Base-by-base conservation (phyloP, 2,797 vertebrate species). In the Sardinella longiceps region DNA sequence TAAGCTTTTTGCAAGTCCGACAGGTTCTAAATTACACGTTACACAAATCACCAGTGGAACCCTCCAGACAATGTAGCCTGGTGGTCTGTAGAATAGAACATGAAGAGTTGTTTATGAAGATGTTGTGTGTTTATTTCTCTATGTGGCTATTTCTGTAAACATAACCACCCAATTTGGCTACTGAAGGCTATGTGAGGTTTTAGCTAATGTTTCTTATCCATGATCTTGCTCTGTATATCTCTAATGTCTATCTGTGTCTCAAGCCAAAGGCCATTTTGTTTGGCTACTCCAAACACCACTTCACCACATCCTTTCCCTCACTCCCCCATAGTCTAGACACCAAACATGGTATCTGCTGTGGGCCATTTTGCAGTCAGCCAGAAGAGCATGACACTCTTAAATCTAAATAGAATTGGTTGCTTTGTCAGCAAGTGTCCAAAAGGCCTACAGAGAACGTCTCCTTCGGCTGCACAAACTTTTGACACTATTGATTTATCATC, bases 211-310 rank as follows among this genome's bases (percentile, higher is more conserved):
- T 30, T 30, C 14, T 70, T 70, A 45, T 45, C 6, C 30, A 23
- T 45, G 2, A 28, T 85, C 60, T 81, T 50, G 23, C 56, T 84
- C 46, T 51, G 85, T 84, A 51, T 77, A 70, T 74, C 81, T 83
- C 83, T 86, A 7, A 33, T 15, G 37, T 37, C 39, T 39, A 15
- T 74, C 66, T 74, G 20, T 74, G 33, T 9, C 70, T 39, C 33
- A 23, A 20, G 33, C 70, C 25, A 39, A 12, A 48, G 33, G 14
- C 15, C 43, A 23, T 77, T 43, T 77, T 15, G 33, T 77, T n/a
- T n/a, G n/a, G n/a, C n/a, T 43, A 1, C 37, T 18, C 37, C n/a
- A n/a, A 43, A 43, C 23, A 23, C 18, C 37, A 45, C 43, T 45
- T 45, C 7, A 45, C 37, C 70, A 43, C 70, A 43, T 77, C 70